These are phyloP conservation scores for Trisateles emortualis DNA, from an alignment of 2,888 invertebrate genomes.

Conservation along the genomic window DNA sequence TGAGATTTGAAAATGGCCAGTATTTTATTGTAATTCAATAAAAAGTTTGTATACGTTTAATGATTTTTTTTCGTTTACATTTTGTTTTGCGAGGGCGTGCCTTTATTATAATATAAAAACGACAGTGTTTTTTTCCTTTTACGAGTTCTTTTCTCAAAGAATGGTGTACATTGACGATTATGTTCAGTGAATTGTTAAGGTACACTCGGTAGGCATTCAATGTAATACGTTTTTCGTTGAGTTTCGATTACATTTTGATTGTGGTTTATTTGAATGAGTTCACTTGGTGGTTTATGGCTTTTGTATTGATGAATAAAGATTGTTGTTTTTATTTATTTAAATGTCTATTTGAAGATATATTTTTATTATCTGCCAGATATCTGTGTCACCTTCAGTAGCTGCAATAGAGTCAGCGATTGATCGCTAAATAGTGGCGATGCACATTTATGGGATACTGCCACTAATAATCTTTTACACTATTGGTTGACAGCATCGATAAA, in stretches of 20 bases:
- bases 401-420: too few relatives aligned
- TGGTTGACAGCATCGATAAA: too few relatives aligned
- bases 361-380: neutral
- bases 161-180: slow-evolving; percentile 62
- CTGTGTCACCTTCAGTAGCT: too few relatives aligned
- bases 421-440: too few relatives aligned
- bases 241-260: slow-evolving; percentile 59
- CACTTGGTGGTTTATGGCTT: slow-evolving; percentile 36
- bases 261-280: slow-evolving; percentile 45
- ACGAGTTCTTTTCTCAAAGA: slow-evolving; percentile 58
- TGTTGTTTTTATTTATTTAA: slow-evolving; percentile 3
- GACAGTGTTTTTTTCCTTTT: slow-evolving; percentile 46
- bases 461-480: too few relatives aligned
- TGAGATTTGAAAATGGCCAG: slow-evolving; percentile 78
- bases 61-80: slow-evolving; percentile 47
- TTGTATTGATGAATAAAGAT: slow-evolving; percentile 27
- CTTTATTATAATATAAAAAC: slow-evolving; percentile 50
- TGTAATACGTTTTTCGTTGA: slow-evolving; percentile 55
- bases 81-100: slow-evolving; percentile 52
- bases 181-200: slow-evolving; percentile 60
- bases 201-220: slow-evolving; percentile 57
- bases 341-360: neutral
- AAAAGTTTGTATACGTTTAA: slow-evolving; percentile 67
- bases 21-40: slow-evolving; percentile 67
- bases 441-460: too few relatives aligned